A percentile compares a stretch with the other conserved stretches of the same genome.
Conservation (phyloP, 2,113 vertebrate species). For the Fulmarus glacialis region DNA sequence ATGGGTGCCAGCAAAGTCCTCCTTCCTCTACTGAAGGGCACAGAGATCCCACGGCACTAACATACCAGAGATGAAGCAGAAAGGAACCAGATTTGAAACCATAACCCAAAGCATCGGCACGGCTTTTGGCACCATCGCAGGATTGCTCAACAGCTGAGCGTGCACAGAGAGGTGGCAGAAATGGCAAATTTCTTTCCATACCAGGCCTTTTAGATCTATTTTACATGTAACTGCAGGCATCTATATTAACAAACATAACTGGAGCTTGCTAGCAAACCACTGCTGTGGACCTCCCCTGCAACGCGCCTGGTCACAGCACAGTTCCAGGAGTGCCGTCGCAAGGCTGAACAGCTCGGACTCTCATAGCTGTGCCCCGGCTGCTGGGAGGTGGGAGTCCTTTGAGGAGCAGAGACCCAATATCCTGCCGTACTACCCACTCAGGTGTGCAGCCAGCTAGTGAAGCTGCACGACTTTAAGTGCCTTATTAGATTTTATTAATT, state of each 20-base stretch:
- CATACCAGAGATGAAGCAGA: neutral
- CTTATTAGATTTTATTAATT: slow-evolving; percentile 21
- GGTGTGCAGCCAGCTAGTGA: accelerated
- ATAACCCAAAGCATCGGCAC: neutral
- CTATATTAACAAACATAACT: accelerated
- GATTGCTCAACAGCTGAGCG: accelerated
- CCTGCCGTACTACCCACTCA: accelerated
- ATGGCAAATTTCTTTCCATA: accelerated
- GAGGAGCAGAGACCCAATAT: neutral
- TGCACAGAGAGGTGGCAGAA: neutral
- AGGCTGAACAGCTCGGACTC: neutral
- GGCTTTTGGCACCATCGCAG: accelerated
- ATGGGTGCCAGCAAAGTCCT: accelerated
- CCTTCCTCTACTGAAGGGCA: neutral
- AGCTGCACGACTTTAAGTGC: neutral
- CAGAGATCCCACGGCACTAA: neutral
- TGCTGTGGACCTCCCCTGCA: neutral
- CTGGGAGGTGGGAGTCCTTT: neutral
- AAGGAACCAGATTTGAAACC: neutral
- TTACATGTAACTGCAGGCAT: neutral
- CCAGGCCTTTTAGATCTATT: neutral
- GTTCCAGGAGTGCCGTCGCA: accelerated
- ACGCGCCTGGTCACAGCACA: accelerated
- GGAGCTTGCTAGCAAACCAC: neutral
- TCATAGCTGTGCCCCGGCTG: accelerated